Evolutionary conservation across 2,797 vertebrate genomes (phyloP).

Genomic region (Tarsius wallacei): DNA sequence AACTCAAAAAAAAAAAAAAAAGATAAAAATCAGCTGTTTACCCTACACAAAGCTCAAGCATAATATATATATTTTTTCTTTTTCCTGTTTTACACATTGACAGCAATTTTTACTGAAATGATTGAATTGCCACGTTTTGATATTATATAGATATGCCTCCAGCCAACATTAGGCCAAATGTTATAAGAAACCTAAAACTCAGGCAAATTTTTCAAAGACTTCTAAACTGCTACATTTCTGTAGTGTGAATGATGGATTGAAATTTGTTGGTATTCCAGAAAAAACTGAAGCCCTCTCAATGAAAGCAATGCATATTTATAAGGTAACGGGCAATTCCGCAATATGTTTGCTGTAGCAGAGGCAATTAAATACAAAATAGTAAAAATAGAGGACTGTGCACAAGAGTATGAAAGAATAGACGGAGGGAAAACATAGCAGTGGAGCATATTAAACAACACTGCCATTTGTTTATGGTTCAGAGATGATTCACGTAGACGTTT

Average conservation of each 20-base stretch:
- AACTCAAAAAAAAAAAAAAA: too few relatives aligned
- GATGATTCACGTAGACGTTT: slow-evolving; percentile 56
- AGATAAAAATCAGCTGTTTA: slow-evolving; percentile 45
- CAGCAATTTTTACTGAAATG: slow-evolving; percentile 50
- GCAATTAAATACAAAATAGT: slow-evolving; percentile 83
- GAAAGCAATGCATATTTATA: slow-evolving; percentile 83
- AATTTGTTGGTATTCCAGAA: slow-evolving; percentile 86
- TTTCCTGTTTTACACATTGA: slow-evolving; percentile 9
- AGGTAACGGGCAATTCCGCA: slow-evolving; percentile 80
- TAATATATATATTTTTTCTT: not conserved
- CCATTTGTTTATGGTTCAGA: slow-evolving; percentile 54
- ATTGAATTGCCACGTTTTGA: slow-evolving; percentile 77
- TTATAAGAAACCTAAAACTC: slow-evolving; percentile 68
- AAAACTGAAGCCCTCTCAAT: slow-evolving; percentile 81
- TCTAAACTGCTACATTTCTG: slow-evolving; percentile 72
- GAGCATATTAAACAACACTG: slow-evolving; percentile 22
- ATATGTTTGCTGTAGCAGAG: slow-evolving; percentile 79
- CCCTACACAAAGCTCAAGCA: not conserved
- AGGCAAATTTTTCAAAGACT: slow-evolving; percentile 72
- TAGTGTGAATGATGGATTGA: slow-evolving; percentile 78
- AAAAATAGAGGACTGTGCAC: slow-evolving; percentile 72
- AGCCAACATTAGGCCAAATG: slow-evolving; percentile 69
- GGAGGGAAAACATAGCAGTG: slow-evolving; percentile 17
- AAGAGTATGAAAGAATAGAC: slow-evolving; percentile 27
- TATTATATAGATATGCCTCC: slow-evolving; percentile 54